These are phyloP conservation scores for Hydrophis major DNA, from an alignment of 2,797 vertebrate genomes.

Conservation along the genomic window DNA sequence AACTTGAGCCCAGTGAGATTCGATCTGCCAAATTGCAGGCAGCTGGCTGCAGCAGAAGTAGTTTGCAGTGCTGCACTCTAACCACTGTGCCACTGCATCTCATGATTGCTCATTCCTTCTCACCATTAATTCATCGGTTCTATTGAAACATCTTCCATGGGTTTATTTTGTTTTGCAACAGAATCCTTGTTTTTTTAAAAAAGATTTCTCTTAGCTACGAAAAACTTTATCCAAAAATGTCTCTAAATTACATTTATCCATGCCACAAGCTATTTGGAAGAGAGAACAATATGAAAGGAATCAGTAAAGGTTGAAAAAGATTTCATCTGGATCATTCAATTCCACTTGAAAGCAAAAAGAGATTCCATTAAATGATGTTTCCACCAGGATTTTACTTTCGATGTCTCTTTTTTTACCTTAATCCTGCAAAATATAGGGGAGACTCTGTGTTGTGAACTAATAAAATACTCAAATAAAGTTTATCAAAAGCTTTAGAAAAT, in stretches of 20 bases:
- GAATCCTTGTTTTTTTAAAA: background rate
- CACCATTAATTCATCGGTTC: background rate
- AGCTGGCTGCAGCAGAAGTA: too few species aligned
- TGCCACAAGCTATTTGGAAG: background rate
- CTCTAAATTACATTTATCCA: background rate
- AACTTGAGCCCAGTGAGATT: too few species aligned
- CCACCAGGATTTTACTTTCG: background rate
- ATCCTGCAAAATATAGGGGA: background rate
- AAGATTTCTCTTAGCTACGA: background rate
- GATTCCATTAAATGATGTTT: background rate
- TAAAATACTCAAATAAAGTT: too few species aligned
- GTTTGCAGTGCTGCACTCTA: too few species aligned
- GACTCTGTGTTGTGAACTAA: background rate
- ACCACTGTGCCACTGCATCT: too few species aligned
- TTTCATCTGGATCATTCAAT: background rate
- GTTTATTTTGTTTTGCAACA: background rate
- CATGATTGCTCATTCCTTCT: background rate
- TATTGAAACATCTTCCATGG: background rate
- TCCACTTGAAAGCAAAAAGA: background rate
- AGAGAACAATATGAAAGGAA: background rate
- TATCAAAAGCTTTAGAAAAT: too few species aligned
- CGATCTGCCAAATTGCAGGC: too few species aligned
- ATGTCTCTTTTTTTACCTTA: background rate
- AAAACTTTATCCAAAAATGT: background rate
- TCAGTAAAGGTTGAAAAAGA: background rate